Base-by-base conservation (phyloP, 2,888 invertebrate species). In the Harpalus rufipes region DNA sequence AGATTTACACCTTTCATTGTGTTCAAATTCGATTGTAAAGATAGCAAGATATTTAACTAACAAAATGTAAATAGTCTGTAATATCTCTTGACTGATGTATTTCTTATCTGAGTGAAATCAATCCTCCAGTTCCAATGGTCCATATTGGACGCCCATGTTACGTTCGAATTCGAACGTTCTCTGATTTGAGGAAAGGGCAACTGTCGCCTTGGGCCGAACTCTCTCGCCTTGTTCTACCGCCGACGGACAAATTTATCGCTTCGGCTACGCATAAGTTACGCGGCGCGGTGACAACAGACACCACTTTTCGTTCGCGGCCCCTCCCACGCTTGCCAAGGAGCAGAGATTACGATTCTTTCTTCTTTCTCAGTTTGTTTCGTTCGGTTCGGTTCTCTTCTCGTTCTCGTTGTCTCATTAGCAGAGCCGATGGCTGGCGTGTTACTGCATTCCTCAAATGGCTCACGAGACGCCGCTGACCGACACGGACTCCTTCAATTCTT, bases 161-260 rank as follows among this genome's bases (percentile, higher is more conserved):
- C 41, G 44, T 44, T 14, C 68, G 41, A 32, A 39, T 68, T 68
- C 88, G 32, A 32, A 32, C 32, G 32, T 32, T 32, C 88, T 88
- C 87, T 88, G 87, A 88, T 88, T 88, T 88, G 87, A 32, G 86
- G 87, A 87, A 86, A 86, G 86, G 86, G 88, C 87, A 87, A 87
- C 39, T 68, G 68, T 68, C 68, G 68, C 12, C 68, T 32, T 10
- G 18, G 59, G 68, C 14, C 76, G 18, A 39, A 7, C 65, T 14
- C 12, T 16, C 81, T 88, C 88, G 87, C 86, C 87, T 89, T 87
- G 88, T 88, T 86, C 87, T 86, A 88, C 87, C 88, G 88, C 88
- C 78, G 85, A 18, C 76, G 87, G 89, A 89, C 89, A 89, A 89
- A 90, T 90, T 90, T 89, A 89, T 89, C 87, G 89, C 88, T 88